Base-by-base conservation (phyloP, 1,140 invertebrate species). In the Temnothorax curvispinosus region DNA sequence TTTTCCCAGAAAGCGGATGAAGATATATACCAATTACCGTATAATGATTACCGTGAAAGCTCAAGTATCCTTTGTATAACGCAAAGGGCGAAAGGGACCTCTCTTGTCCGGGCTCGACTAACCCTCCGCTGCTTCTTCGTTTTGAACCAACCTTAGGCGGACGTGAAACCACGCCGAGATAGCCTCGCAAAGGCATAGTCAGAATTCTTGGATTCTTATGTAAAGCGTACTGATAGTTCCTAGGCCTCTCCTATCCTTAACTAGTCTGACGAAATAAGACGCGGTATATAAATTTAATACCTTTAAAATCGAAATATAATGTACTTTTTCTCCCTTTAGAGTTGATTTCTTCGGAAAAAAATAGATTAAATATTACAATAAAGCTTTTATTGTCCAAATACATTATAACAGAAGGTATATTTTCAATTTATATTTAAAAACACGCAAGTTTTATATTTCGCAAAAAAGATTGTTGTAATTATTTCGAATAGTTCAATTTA, bases 1-100 rank as follows among this genome's bases (percentile, higher is more conserved):
- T 27, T 47, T 58, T 32, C 1, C 11, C 13, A 64, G 32, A 27
- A 82, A n/a, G 18, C 54, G n/a, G 5, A 47, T 32, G 7, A 32
- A 67, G 54, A 72, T 64, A 35, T 64, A 35, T 47, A 77, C 27
- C 56, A 52, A 69, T 80, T 67, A 80, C 38, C 47, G 32, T 69
- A 69, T 54, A 81, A 72, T 64, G 56, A 52, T 52, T 74, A 21
- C 62, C 62, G 50, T 27, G 54, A 82, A 38, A 74, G 32, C 54
- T 60, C 44, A 58, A 60, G 18, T 60, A 41, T 72, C 11, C 18
- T 69, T 69, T 56, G 38, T 82, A 82, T 58, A 72, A 82, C 21
- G 41, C 41, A 58, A 74, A 74, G 52, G 54, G 27, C 41, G 69
- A 35, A 32, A 82, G 58, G 5, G 38, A n/a, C 11, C 52, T 58